Conservation (phyloP, 2,888 invertebrate species). For the Agonum fuliginosum region DNA sequence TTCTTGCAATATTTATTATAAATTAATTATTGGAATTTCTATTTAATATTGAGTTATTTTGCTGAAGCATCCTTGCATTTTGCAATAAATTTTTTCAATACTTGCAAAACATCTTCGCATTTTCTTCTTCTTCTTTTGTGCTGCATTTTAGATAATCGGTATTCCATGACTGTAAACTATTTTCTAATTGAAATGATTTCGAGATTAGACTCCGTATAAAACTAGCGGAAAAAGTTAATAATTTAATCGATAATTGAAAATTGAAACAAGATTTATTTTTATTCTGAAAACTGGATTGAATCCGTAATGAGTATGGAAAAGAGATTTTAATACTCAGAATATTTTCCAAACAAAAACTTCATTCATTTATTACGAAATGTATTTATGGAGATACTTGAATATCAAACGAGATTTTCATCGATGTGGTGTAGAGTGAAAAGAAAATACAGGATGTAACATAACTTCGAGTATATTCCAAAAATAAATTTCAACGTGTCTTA, state of each 20-base stretch:
- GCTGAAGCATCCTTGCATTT: no score
- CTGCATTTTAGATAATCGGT: not conserved
- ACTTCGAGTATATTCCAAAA: no score
- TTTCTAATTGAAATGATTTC: slow-evolving; percentile 14
- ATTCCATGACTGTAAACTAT: slow-evolving; percentile 1
- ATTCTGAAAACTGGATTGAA: slow-evolving; percentile 16
- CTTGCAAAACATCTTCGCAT: not conserved
- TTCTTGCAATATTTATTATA: no score
- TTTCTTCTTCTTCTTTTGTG: not conserved
- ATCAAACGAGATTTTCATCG: no score
- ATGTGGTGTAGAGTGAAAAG: no score
- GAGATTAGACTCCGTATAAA: not conserved
- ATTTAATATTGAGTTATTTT: no score
- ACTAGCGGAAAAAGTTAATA: slow-evolving; percentile 27
- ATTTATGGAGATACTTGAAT: no score
- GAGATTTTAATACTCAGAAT: slow-evolving; percentile 21
- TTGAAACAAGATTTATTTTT: not conserved
- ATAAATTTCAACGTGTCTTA: no score
- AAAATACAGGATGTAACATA: no score
- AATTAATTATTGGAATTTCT: no score
- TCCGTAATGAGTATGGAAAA: slow-evolving; percentile 12
- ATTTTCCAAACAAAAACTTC: not conserved
- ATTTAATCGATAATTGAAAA: slow-evolving; percentile 28
- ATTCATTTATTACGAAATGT: slow-evolving; percentile 5
- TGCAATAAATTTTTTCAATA: no score